Base-by-base conservation (phyloP, 2,888 invertebrate species). In the Tholera decimalis region DNA sequence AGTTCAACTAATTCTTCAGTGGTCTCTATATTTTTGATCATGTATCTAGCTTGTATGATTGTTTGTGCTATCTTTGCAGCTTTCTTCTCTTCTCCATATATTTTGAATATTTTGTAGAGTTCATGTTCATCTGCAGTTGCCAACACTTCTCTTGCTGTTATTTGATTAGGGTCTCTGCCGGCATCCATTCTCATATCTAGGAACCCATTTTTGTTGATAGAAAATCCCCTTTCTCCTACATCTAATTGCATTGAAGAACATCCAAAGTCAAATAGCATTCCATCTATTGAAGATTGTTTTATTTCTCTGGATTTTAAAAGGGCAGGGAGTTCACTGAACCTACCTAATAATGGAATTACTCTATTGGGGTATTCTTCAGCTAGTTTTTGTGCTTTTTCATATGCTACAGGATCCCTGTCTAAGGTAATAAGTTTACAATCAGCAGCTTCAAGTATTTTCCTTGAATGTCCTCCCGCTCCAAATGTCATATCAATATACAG, bases 141-240 rank as follows among this genome's bases (percentile, higher is more conserved):
- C 54, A 99, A 93, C 3, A 99, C 97, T 91, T 99, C 98, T 43
- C 98, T 97, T 3, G 98, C 99, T 35, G 98, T 98, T 8, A 98
- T 97, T 83, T 97, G 96, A 66, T 97, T 96, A 0, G 97, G 96
- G 84, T 95, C 97, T 83, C 97, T 95, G 8, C 96, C 94, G 0
- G 97, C 97, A 94, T 99, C 98, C 99, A 99, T 99, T 88, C 99
- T 96, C 99, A 99, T 99, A 85, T 99, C 99, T 59, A 99, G 95
- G 4, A 98, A 98, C 0, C 98, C 99, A 94, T 99, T 97, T 88
- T 97, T 97, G 51, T 97, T 97, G 0, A 99, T 86, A 8, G 98
- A 97, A 92, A 99, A 99, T 0, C 99, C 99, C 84, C 99, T 96
- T 20, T 96, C 96, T 0, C 97, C 96, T 75, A 96, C 96, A 88